Evolutionary conservation across 2,888 invertebrate genomes (phyloP).

Genomic region (Lasiommata megera): DNA sequence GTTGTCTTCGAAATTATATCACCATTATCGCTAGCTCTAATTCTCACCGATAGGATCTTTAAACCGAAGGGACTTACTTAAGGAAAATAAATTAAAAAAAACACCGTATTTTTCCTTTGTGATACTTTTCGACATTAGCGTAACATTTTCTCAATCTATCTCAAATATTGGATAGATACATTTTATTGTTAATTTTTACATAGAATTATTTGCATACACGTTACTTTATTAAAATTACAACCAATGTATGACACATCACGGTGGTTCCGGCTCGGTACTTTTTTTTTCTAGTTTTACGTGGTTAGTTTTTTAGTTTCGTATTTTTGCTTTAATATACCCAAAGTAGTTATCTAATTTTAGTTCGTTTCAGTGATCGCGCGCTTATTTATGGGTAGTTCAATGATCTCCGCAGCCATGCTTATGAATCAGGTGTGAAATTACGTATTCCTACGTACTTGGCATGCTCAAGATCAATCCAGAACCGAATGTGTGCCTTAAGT

Average conservation of each 20-base stretch:
- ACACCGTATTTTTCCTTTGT: too few relatives aligned
- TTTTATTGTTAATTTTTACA: too few relatives aligned
- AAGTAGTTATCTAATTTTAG: conserved; percentile 25
- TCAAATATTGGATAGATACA: too few relatives aligned
- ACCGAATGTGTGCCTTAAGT: conserved; percentile 11
- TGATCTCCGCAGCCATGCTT: conserved; percentile 27
- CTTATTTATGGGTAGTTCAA: conserved; percentile 31
- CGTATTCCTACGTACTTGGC: conserved; percentile 26
- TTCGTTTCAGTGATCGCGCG: conserved; percentile 23
- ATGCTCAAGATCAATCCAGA: conserved; percentile 8
- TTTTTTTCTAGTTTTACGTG: background rate
- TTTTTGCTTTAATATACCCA: background rate
- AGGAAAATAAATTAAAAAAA: too few relatives aligned
- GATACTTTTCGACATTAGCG: too few relatives aligned
- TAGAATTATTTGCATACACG: too few relatives aligned
- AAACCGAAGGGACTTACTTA: too few relatives aligned
- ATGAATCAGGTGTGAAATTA: conserved; percentile 35
- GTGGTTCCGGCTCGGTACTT: background rate
- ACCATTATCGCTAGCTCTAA: too few relatives aligned
- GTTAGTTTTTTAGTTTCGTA: background rate
- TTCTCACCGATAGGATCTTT: too few relatives aligned
- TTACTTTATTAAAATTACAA: background rate
- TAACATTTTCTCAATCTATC: too few relatives aligned
- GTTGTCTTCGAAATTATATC: too few relatives aligned
- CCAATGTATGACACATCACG: background rate